phyloP scores from a whole-genome alignment of 2,113 vertebrate genomes.

The Corythaixoides concolor region DNA sequence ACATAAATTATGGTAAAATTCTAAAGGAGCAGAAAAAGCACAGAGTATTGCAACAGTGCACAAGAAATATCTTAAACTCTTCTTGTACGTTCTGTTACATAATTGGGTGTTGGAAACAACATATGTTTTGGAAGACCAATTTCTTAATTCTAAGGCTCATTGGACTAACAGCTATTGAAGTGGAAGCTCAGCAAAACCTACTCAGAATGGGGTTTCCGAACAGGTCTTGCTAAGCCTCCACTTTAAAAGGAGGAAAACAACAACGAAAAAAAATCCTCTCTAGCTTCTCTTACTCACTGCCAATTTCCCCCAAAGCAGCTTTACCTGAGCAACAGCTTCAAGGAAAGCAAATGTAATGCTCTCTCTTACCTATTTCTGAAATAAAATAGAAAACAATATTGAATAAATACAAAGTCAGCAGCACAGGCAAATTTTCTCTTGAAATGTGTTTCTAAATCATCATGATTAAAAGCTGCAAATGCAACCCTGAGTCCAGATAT shows the following conservation, averaged over 20 bases:
- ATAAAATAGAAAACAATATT: background rate
- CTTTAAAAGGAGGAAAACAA: background rate
- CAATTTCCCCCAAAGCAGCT: background rate
- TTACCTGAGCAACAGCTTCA: background rate
- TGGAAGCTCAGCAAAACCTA: background rate
- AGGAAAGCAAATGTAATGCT: background rate
- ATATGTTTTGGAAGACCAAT: background rate
- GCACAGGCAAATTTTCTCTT: background rate
- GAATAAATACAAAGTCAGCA: background rate
- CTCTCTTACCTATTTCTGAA: background rate
- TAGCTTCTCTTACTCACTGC: background rate
- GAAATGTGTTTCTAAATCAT: background rate
- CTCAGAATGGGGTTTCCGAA: background rate
- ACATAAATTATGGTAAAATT: conserved; percentile 99
- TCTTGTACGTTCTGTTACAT: background rate
- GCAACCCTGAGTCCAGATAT: background rate
- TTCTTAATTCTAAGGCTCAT: background rate
- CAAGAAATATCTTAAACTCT: background rate
- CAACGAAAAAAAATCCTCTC: background rate
- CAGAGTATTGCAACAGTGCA: background rate
- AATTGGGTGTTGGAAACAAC: background rate
- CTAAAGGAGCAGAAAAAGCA: conserved; percentile 70
- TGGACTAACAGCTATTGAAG: background rate
- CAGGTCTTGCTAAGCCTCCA: background rate
- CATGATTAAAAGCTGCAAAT: background rate